A percentile compares a stretch with the other conserved stretches of the same genome.
Conservation (phyloP, 2,113 vertebrate genomes). For the Oncorhynchus tshawytscha region DNA sequence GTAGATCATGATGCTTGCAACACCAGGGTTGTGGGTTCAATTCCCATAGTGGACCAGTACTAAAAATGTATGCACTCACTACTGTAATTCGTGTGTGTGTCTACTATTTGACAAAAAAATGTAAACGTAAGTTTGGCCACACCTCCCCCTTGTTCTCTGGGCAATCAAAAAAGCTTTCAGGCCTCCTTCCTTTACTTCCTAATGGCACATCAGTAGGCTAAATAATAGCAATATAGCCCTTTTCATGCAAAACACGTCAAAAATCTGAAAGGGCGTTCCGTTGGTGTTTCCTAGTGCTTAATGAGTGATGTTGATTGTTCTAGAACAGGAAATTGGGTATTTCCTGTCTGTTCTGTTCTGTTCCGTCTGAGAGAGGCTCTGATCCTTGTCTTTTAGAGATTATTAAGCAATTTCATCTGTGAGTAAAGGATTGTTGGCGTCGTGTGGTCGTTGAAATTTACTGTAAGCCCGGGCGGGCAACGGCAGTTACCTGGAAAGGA, state of each 20-base stretch:
- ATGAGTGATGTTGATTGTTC: constrained; percentile 57
- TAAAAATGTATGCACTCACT: no score
- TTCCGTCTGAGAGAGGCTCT: constrained; percentile 17
- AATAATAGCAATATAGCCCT: constrained; percentile 24
- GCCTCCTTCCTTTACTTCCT: constrained; percentile 22
- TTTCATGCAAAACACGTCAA: not conserved
- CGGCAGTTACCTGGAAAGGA: constrained; percentile 28
- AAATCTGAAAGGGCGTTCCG: constrained; percentile 41
- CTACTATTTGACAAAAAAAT: not conserved
- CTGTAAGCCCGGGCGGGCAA: not conserved
- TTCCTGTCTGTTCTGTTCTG: constrained; percentile 35
- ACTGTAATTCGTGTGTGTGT: not conserved
- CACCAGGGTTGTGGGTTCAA: no score
- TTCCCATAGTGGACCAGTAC: no score
- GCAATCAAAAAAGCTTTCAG: not conserved
- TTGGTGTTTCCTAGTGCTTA: constrained; percentile 50
- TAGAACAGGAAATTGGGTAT: constrained; percentile 46
- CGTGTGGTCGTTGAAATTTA: constrained; percentile 11
- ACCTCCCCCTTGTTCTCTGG: not conserved
- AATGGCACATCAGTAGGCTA: constrained; percentile 38
- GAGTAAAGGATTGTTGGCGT: constrained; percentile 15
- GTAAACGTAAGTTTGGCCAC: not conserved
- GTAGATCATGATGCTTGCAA: no score
- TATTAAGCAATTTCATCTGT: constrained; percentile 44
- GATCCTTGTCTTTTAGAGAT: constrained; percentile 51